These are phyloP conservation scores for Trinorchestia longiramus DNA, from an alignment of 1,140 invertebrate genomes.

Conservation along the genomic window DNA sequence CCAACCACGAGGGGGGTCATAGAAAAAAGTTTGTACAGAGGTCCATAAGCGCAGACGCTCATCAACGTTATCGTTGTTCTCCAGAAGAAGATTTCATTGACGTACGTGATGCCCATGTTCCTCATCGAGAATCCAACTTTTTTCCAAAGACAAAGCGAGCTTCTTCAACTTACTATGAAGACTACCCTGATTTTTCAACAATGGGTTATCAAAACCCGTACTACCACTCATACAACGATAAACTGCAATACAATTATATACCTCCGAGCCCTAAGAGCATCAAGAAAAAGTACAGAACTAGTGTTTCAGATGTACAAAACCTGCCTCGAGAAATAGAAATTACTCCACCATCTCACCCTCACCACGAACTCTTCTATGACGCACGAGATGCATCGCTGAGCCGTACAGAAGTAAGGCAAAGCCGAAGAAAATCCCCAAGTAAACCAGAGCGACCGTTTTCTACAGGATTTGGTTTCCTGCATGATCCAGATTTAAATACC, in stretches of 20 bases:
- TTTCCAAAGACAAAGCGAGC: not conserved
- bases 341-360: no score
- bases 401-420: not conserved
- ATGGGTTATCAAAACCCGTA: not conserved
- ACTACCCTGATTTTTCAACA: not conserved
- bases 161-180: not conserved
- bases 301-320: not conserved
- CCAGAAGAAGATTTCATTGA: not conserved
- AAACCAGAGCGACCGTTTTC: not conserved
- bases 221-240: slow-evolving; percentile 36
- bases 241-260: slow-evolving; percentile 2
- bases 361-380: not conserved
- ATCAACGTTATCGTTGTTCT: not conserved
- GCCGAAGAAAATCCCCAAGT: not conserved
- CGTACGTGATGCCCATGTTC: not conserved
- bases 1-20: not conserved
- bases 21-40: not conserved
- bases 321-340: not conserved
- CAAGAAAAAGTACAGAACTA: slow-evolving; percentile 30
- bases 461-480: not conserved
- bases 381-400: not conserved
- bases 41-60: not conserved
- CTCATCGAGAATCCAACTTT: not conserved
- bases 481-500: not conserved
- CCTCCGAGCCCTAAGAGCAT: slow-evolving; percentile 29